A percentile compares a stretch with the other conserved stretches of the same genome.
These are phyloP conservation scores for Cephus cinctus DNA, from an alignment of 1,140 invertebrate genomes.

Conservation along the genomic window DNA sequence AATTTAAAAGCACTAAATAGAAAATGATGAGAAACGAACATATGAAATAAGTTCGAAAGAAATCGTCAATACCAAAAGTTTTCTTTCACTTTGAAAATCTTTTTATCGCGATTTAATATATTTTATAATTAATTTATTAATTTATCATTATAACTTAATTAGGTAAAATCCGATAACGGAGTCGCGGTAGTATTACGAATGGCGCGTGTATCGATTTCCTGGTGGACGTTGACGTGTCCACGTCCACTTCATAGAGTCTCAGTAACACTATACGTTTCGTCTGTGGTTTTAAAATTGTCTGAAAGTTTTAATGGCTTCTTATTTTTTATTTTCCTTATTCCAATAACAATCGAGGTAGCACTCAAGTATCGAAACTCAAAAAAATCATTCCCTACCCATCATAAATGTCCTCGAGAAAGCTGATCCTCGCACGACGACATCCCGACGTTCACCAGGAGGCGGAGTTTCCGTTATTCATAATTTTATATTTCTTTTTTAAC, in stretches of 20 bases:
- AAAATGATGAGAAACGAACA: slow-evolving; percentile 12
- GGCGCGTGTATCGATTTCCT: slow-evolving; percentile 2
- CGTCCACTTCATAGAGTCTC: slow-evolving; percentile 2
- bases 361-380: not conserved
- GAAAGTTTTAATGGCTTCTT: not conserved
- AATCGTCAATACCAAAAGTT: slow-evolving; percentile 30
- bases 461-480: slow-evolving; percentile 28
- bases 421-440: not conserved
- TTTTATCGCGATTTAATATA: slow-evolving; percentile 27
- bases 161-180: slow-evolving; percentile 19
- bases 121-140: slow-evolving; percentile 31
- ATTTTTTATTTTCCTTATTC: not conserved
- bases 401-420: not conserved
- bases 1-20: slow-evolving; percentile 7
- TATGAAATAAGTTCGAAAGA: slow-evolving; percentile 17
- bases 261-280: too few species aligned
- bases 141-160: slow-evolving; percentile 24
- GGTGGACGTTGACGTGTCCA: not conserved
- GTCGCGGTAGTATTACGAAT: slow-evolving; percentile 26
- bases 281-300: too few species aligned
- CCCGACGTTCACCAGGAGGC: not conserved
- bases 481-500: slow-evolving; percentile 34
- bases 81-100: slow-evolving; percentile 28
- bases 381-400: not conserved
- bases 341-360: not conserved